Evolutionary conservation across 2,888 invertebrate species (phyloP), one percentile per base, ranked within the genome.

Genomic region (Tuberolachnus salignus): DNA sequence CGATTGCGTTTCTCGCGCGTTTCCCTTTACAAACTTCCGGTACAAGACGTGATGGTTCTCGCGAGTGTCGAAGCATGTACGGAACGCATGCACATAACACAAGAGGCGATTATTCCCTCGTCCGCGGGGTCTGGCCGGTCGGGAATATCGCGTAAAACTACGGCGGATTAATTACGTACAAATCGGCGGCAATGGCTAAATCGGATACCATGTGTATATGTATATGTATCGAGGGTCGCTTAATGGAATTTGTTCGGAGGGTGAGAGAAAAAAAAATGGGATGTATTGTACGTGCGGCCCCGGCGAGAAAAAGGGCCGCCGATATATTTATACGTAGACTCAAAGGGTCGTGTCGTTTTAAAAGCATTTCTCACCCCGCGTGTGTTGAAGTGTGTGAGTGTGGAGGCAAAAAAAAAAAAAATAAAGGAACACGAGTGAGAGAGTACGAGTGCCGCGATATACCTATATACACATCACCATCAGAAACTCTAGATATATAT

Each of bases 311-410:
- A 44, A 44, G 57, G 55, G 55, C 57, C 3, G 14, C 42, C 61
- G 16, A 42, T n/a, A 51, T 51, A n/a, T 51, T 6, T 34, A n/a
- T 66, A 49, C 26, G 26, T 51, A 26, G 55, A 21, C 19, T 55
- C 42, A 44, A 69, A 55, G 69, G 69, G 69, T 70, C 55, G 66
- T 57, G 66, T 75, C 75, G 75, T 66, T 75, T 75, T 75, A 75
- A 75, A 67, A 75, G 75, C 75, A 75, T 75, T 75, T 75, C 66
- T 75, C 75, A 57, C 66, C 75, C 63, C 53, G 42, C 19, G 19
- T 16, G 16, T 14, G 21, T 6, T 6, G 34, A 34, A 34, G 6
- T 46, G 71, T 16, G 23, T 21, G 34, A 42, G 55, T 21, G 23
- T 11, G 26, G n/a, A 34, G 6, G 6, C 53, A 51, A 64, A 74